Conservation (phyloP, 35 echinoderm and acorn worm genomes). For the Heliocidaris erythrogramma region DNA sequence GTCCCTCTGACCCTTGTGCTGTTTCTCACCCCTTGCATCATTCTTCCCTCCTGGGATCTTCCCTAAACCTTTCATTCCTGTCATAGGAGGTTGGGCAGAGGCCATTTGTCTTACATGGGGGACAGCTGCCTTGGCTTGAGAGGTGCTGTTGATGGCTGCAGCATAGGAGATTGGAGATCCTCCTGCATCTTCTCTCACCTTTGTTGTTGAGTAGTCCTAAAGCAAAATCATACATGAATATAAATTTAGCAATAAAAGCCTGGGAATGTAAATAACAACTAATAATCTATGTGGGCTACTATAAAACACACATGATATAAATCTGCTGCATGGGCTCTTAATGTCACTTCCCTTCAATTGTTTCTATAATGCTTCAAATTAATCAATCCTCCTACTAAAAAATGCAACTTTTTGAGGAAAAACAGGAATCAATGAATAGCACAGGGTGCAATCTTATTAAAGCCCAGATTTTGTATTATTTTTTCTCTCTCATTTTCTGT, state of each 20-base stretch:
- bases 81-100: background rate
- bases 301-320: too few relatives aligned
- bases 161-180: conserved; percentile 33
- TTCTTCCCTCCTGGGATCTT: conserved; percentile 27
- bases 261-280: too few relatives aligned
- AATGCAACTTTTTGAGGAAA: too few relatives aligned
- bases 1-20: background rate
- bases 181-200: background rate
- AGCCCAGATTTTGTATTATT: too few relatives aligned
- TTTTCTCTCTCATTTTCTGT: too few relatives aligned
- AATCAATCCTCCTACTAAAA: too few relatives aligned
- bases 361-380: too few relatives aligned
- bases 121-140: background rate
- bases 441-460: too few relatives aligned
- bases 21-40: background rate
- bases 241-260: background rate
- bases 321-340: too few relatives aligned
- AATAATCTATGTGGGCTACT: too few relatives aligned
- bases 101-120: background rate
- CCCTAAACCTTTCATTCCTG: background rate
- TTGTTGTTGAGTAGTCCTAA: background rate
- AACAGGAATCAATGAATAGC: too few relatives aligned
- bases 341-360: too few relatives aligned
- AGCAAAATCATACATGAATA: background rate
- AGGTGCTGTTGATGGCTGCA: background rate